Percentiles rank a stretch among this genome's conserved stretches.
Evolutionary conservation across 2,888 invertebrate species (phyloP).

Genomic region (Dendrolimus houi): DNA sequence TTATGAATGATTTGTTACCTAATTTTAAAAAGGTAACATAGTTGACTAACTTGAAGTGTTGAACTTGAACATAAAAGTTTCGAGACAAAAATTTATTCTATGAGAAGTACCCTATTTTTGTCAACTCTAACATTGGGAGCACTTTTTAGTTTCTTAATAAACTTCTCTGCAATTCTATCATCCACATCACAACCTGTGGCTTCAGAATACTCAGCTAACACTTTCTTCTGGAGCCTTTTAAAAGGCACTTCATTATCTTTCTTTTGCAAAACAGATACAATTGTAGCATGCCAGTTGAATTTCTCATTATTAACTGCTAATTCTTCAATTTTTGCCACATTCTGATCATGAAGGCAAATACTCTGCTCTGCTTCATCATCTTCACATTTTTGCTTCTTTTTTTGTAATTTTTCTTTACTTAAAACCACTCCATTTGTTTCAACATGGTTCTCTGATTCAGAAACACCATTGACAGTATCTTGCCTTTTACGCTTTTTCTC

Average conservation of each 20-base stretch:
- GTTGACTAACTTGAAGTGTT: too few relatives aligned
- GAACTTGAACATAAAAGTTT: background rate
- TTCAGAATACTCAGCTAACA: slow-evolving; percentile 78
- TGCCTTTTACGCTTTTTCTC: slow-evolving; percentile 61
- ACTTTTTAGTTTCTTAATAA: slow-evolving; percentile 83
- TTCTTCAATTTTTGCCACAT: slow-evolving; percentile 61
- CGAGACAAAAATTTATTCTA: slow-evolving; percentile 25
- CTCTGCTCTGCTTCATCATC: slow-evolving; percentile 48
- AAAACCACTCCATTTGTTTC: slow-evolving; percentile 21
- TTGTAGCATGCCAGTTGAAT: slow-evolving; percentile 70
- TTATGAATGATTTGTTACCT: too few relatives aligned
- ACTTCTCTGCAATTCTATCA: slow-evolving; percentile 81
- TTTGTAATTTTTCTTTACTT: slow-evolving; percentile 31
- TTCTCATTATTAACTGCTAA: slow-evolving; percentile 38
- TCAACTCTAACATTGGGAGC: slow-evolving; percentile 78
- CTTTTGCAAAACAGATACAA: slow-evolving; percentile 63
- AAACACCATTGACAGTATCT: slow-evolving; percentile 47
- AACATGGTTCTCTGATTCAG: slow-evolving; percentile 12
- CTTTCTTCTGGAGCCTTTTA: slow-evolving; percentile 86
- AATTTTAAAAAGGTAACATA: too few relatives aligned
- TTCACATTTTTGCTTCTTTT: slow-evolving; percentile 54
- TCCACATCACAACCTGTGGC: slow-evolving; percentile 67
- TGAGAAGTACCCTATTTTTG: slow-evolving; percentile 75
- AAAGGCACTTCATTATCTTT: slow-evolving; percentile 80
- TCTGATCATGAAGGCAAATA: slow-evolving; percentile 59